Conservation (phyloP, 2,888 invertebrate genomes). For the Ryuthela nishihirai region DNA sequence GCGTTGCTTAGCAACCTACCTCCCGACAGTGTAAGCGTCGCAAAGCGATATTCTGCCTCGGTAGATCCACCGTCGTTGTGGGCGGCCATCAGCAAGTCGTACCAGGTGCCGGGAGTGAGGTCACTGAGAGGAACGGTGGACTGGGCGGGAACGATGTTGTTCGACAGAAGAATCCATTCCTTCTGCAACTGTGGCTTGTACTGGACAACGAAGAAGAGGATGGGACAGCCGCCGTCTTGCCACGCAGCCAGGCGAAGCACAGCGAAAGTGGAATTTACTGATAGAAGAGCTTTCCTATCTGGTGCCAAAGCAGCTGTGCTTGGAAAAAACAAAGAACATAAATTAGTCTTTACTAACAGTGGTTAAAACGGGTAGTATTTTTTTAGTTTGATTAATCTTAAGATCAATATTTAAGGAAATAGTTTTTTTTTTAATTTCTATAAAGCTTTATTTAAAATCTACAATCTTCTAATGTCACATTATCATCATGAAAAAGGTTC, state of each 20-base stretch:
- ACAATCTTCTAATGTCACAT: too few relatives aligned
- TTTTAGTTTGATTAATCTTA: too few relatives aligned
- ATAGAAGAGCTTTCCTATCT: slow-evolving; percentile 83
- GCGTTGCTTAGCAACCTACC: too few relatives aligned
- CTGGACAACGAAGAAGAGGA: slow-evolving; percentile 92
- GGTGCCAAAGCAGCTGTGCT: slow-evolving; percentile 77
- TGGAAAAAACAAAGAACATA: not conserved
- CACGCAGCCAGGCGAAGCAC: slow-evolving; percentile 87
- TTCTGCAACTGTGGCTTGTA: slow-evolving; percentile 54
- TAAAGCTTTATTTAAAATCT: too few relatives aligned
- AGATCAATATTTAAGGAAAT: too few relatives aligned
- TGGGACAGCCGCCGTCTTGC: slow-evolving; percentile 92
- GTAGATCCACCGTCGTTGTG: slow-evolving; percentile 90
- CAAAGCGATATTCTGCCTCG: slow-evolving; percentile 92
- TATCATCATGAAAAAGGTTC: too few relatives aligned
- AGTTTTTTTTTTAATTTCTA: too few relatives aligned
- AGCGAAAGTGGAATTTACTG: slow-evolving; percentile 85
- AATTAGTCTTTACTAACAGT: not conserved
- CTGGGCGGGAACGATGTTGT: slow-evolving; percentile 73
- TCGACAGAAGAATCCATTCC: slow-evolving; percentile 92
- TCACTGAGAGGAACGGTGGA: slow-evolving; percentile 54
- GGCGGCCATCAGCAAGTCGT: slow-evolving; percentile 77
- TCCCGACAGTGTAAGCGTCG: slow-evolving; percentile 88
- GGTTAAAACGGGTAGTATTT: not conserved
- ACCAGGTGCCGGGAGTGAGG: slow-evolving; percentile 90